Evolutionary conservation across 2,888 invertebrate genomes (phyloP), one percentile per base, ranked within the genome.

Genomic region (Notodonta ziczac): DNA sequence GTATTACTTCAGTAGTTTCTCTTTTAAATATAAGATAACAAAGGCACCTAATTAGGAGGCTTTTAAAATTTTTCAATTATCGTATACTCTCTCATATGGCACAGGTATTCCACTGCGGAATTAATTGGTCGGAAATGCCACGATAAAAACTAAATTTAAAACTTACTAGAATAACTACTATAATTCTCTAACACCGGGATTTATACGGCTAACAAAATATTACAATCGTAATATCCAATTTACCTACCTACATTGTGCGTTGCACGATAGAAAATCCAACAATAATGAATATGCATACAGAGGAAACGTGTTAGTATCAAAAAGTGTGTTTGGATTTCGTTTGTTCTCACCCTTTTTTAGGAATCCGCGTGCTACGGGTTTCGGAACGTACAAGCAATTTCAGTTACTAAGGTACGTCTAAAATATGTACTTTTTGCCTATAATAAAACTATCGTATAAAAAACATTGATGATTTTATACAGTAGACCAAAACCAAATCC

Each of bases 201-300:
- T 35, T 5, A 12, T n/a, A 53, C 12, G 9, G 46, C 51, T n/a
- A n/a, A 46, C 46, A 46, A 13, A 24, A 46, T 46, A 1, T 42
- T 5, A 55, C 55, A 40, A 7, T 63, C 59, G 70, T 72, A 74
- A 74, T 72, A 73, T 78, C 76, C 73, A 72, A 78, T 80, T 76
- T 73, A 61, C 10, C 5, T 46, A n/a, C 10, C 5, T 46, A 46
- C 10, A 46, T n/a, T 13, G n/a, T 61, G 32, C 67, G 62, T 68
- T 70, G 73, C 72, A 69, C 63, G 75, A 75, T 77, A 73, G 73
- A 67, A 71, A 78, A 82, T 77, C 74, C 79, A 62, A 67, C 65
- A 67, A 76, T 77, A 72, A 83, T 85, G 82, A 85, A 86, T 86
- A 86, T 85, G 81, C 82, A 86, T 83, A 70, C 44, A 52, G 58